Evolutionary conservation across 2,797 vertebrate species (phyloP).

Genomic region (Eulemur albifrons): DNA sequence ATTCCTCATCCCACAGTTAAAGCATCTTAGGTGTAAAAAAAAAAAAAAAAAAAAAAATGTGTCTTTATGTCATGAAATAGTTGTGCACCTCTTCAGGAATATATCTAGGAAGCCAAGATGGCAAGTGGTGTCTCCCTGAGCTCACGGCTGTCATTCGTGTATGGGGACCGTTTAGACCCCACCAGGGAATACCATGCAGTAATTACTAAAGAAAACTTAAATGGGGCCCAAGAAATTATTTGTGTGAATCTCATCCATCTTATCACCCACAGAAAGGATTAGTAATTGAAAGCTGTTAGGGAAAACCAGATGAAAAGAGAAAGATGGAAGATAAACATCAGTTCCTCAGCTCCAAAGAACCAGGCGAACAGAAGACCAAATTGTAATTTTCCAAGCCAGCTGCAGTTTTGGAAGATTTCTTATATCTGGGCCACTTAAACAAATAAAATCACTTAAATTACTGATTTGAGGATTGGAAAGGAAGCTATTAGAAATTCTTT

Average conservation of each 20-base stretch:
- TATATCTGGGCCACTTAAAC: slow-evolving; percentile 49
- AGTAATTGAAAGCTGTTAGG: slow-evolving; percentile 81
- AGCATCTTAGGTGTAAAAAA: not conserved
- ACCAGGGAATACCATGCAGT: not conserved
- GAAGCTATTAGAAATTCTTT: slow-evolving; percentile 51
- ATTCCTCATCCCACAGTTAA: not conserved
- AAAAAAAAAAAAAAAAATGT: not conserved
- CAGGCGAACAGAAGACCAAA: slow-evolving; percentile 70
- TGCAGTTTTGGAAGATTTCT: slow-evolving; percentile 25
- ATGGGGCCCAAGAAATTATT: slow-evolving; percentile 63
- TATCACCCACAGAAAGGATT: slow-evolving; percentile 78
- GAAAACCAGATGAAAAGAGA: slow-evolving; percentile 82
- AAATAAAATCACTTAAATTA: slow-evolving; percentile 58
- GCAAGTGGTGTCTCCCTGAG: not conserved
- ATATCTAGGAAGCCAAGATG: not conserved
- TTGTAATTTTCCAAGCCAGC: slow-evolving; percentile 71
- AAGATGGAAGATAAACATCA: slow-evolving; percentile 71
- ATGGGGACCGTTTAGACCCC: not conserved
- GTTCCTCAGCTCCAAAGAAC: slow-evolving; percentile 67
- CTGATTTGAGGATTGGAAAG: slow-evolving; percentile 53
- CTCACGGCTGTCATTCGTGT: not conserved
- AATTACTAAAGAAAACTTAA: not conserved
- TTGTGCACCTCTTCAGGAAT: not conserved
- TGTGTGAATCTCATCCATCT: slow-evolving; percentile 69
- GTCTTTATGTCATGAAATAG: not conserved